These are phyloP conservation scores for Mimas tiliae DNA, from an alignment of 2,888 invertebrate species.

Conservation along the genomic window DNA sequence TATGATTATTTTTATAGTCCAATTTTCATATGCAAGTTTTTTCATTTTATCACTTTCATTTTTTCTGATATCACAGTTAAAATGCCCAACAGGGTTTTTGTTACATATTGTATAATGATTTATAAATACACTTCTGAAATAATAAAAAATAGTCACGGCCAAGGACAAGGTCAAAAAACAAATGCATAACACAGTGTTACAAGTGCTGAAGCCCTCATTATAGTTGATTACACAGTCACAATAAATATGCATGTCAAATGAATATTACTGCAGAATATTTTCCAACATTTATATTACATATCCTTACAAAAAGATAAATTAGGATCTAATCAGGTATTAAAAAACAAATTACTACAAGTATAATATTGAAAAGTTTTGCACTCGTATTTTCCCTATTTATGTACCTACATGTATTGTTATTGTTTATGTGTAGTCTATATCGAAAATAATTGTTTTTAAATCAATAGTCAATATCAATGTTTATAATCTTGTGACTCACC, in stretches of 20 bases:
- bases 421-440: background rate
- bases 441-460: background rate
- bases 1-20: too few species aligned
- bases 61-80: background rate
- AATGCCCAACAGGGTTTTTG: too few species aligned
- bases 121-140: background rate
- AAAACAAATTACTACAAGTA: too few species aligned
- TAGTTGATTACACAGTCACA: background rate
- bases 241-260: background rate
- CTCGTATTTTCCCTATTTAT: too few species aligned
- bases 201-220: background rate
- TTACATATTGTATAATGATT: too few species aligned
- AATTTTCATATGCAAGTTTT: too few species aligned
- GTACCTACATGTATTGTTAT: background rate
- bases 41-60: too few species aligned
- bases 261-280: background rate
- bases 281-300: background rate
- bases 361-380: too few species aligned
- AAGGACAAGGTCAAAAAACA: slow-evolving; percentile 11
- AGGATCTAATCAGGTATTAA: too few species aligned
- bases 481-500: slow-evolving; percentile 63
- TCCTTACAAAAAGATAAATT: too few species aligned
- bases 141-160: background rate
- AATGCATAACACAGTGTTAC: background rate
- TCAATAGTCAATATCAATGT: background rate